phyloP scores from a whole-genome alignment of 2,888 invertebrate species.

The Clanis bilineata region DNA sequence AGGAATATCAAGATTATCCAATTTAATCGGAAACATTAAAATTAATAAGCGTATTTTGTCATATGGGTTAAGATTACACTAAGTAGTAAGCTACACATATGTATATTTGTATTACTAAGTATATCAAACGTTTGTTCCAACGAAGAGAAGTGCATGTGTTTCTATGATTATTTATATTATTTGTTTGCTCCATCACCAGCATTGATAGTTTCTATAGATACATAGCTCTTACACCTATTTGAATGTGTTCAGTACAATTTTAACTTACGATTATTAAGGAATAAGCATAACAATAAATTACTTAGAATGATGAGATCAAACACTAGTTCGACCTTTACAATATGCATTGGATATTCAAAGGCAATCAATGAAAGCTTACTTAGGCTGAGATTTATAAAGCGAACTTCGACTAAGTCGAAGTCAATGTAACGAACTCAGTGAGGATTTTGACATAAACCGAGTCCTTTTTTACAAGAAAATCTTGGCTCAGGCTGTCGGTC shows the following conservation, averaged over 20 bases:
- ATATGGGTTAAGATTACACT: constrained; percentile 72
- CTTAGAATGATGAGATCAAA: not conserved
- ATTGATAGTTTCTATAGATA: constrained; percentile 51
- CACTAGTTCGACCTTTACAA: not conserved
- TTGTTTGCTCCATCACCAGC: constrained; percentile 71
- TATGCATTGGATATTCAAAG: constrained; percentile 11
- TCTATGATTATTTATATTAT: constrained; percentile 43
- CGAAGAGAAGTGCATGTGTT: constrained; percentile 50
- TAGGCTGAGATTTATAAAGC: too few species aligned
- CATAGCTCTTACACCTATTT: constrained; percentile 43
- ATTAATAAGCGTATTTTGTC: constrained; percentile 81
- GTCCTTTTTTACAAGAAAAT: too few species aligned
- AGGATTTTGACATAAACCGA: too few species aligned
- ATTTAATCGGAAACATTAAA: constrained; percentile 81
- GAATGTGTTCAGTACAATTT: constrained; percentile 56
- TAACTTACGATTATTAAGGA: constrained; percentile 38
- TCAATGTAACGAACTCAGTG: too few species aligned
- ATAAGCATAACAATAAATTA: constrained; percentile 29
- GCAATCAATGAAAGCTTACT: constrained; percentile 8
- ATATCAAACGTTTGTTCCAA: constrained; percentile 20
- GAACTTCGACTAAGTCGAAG: too few species aligned
- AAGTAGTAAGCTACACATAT: constrained; percentile 30
- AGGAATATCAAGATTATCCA: constrained; percentile 79
- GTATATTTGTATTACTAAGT: not conserved
- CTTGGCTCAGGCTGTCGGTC: too few species aligned